Evolutionary conservation across 2,113 vertebrate species (phyloP).

Genomic region (Ptilonorhynchus violaceus): DNA sequence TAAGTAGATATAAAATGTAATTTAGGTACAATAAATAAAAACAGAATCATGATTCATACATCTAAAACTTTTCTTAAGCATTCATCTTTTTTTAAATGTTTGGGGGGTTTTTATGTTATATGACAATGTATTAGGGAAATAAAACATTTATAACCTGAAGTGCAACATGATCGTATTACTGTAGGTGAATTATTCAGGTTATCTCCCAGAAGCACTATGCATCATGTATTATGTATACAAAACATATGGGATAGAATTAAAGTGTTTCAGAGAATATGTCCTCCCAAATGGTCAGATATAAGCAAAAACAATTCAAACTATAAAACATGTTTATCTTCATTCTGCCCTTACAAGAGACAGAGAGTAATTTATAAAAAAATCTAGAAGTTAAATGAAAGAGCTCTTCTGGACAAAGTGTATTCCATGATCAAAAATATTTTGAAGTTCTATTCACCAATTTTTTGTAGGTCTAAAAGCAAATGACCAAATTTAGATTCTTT

Average conservation of each 20-base stretch:
- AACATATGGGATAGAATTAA: conserved; percentile 7
- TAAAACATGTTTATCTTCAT: background rate
- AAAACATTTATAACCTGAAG: conserved; percentile 47
- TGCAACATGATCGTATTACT: conserved; percentile 38
- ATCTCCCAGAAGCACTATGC: background rate
- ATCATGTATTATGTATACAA: conserved; percentile 47
- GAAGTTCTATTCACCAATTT: background rate
- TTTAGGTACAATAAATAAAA: background rate
- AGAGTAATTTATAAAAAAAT: background rate
- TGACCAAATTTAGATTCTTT: background rate
- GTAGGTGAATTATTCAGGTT: conserved; percentile 52
- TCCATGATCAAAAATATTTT: background rate
- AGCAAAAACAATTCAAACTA: background rate
- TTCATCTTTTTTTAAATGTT: background rate
- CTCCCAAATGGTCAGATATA: background rate
- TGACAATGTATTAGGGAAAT: background rate
- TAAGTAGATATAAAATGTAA: background rate
- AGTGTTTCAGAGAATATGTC: background rate
- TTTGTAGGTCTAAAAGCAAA: background rate
- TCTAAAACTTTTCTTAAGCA: background rate
- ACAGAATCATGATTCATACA: background rate
- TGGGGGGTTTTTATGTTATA: background rate
- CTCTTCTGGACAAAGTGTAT: background rate
- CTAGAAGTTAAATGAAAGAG: background rate
- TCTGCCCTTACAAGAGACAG: background rate